Evolutionary conservation across 2,888 invertebrate species (phyloP).

Genomic region (Isotomurus palustris): DNA sequence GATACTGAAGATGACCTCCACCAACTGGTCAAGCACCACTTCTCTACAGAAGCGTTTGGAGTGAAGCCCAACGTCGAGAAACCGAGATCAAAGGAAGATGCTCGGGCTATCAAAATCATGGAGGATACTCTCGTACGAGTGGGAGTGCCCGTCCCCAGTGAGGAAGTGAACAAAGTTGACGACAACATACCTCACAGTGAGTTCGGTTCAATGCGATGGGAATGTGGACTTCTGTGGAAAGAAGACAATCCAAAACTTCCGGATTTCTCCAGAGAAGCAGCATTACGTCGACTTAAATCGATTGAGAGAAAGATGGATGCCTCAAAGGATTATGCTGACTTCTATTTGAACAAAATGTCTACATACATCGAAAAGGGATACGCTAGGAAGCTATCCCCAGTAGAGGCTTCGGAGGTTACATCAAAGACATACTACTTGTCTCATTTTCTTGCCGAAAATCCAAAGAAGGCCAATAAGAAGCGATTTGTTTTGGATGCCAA

Average conservation of each 20-base stretch:
- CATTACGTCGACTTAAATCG: not conserved
- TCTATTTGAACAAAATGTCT: not conserved
- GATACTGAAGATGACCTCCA: not conserved
- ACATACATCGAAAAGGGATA: not conserved
- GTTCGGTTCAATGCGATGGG: not conserved
- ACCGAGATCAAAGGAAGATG: constrained; percentile 6
- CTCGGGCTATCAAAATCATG: no score
- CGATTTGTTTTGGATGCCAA: no score
- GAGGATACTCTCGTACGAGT: no score
- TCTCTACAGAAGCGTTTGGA: not conserved
- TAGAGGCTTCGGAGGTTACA: not conserved
- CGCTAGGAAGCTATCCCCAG: not conserved
- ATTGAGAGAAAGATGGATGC: constrained; percentile 5
- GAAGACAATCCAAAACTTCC: not conserved
- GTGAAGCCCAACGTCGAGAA: not conserved
- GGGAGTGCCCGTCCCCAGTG: no score
- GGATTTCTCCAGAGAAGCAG: no score
- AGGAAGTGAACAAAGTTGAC: no score
- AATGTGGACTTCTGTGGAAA: constrained; percentile 10
- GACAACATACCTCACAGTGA: no score
- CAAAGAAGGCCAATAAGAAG: no score
- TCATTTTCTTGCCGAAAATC: no score
- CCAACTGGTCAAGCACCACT: not conserved
- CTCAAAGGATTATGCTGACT: not conserved
- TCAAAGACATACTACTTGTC: not conserved